These are phyloP conservation scores for Lynx canadensis DNA, from an alignment of 2,113 vertebrate species.

Conservation along the genomic window DNA sequence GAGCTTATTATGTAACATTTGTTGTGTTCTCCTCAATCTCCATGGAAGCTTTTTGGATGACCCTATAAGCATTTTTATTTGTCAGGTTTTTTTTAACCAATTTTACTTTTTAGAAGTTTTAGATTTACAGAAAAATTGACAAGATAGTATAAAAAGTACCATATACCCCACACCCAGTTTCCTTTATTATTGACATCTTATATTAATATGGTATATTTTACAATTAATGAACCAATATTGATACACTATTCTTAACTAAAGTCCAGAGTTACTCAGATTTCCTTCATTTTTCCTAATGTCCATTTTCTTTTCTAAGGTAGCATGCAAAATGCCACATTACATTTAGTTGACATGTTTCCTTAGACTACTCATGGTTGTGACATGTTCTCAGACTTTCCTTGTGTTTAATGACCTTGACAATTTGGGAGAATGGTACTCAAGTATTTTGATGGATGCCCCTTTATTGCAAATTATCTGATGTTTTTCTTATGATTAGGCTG, in stretches of 20 bases:
- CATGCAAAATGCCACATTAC: not conserved
- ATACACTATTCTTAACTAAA: not conserved
- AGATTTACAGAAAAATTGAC: slow-evolving; percentile 32
- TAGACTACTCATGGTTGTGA: not conserved
- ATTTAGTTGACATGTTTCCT: not conserved
- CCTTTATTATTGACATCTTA: not conserved
- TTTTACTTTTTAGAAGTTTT: slow-evolving; percentile 26
- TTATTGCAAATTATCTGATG: not conserved
- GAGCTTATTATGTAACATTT: not conserved
- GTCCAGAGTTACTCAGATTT: not conserved
- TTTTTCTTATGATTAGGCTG: slow-evolving; percentile 22
- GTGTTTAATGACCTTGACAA: not conserved
- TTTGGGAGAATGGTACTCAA: not conserved
- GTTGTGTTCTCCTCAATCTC: not conserved
- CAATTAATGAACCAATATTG: slow-evolving; percentile 20
- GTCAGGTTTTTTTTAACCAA: not conserved
- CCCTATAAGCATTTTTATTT: not conserved
- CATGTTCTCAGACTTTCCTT: not conserved
- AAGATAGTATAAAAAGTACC: not conserved
- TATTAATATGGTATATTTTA: not conserved
- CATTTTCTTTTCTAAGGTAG: slow-evolving; percentile 15
- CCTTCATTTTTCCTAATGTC: not conserved
- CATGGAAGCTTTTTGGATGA: not conserved
- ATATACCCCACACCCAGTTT: not conserved
- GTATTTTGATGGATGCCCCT: not conserved